Conservation (phyloP, 37 sponge, comb jelly and placozoan species). For the Crambe crambe region DNA sequence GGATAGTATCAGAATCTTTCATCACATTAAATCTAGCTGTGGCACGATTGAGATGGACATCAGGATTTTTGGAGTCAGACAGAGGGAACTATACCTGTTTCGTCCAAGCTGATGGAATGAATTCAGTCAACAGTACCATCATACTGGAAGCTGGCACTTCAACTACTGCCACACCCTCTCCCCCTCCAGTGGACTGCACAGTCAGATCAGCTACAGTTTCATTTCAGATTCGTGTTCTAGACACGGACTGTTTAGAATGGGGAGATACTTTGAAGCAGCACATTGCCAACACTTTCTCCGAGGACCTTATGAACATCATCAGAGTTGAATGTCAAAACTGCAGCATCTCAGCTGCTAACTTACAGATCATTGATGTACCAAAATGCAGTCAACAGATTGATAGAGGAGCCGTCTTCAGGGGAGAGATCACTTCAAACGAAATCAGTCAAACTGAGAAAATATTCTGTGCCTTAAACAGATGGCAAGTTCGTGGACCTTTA, state of each 20-base stretch:
- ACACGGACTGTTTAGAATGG: slow-evolving; percentile 9
- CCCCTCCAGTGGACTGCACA: neutral
- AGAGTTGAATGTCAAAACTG: slow-evolving; percentile 9
- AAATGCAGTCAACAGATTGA: slow-evolving; percentile 12
- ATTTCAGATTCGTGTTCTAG: slow-evolving; percentile 21
- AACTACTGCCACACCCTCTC: neutral
- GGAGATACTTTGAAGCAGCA: neutral
- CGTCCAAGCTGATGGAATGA: neutral
- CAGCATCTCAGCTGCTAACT: neutral
- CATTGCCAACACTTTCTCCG: slow-evolving; percentile 1
- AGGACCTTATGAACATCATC: slow-evolving; percentile 1
- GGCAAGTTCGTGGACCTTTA: slow-evolving; percentile 10
- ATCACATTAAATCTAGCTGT: neutral
- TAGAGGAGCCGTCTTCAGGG: slow-evolving; percentile 14
- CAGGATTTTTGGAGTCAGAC: neutral
- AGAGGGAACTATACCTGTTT: neutral
- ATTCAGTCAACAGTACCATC: neutral
- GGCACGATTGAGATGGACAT: neutral
- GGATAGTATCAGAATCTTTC: slow-evolving; percentile 1
- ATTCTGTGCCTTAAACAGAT: slow-evolving; percentile 11
- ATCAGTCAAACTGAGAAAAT: slow-evolving; percentile 8
- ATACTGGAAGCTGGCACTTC: neutral
- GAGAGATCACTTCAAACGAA: neutral
- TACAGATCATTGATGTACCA: neutral
- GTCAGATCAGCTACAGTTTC: neutral